Conservation (phyloP, 2,888 invertebrate species). For the Heterodera filipjevi region DNA sequence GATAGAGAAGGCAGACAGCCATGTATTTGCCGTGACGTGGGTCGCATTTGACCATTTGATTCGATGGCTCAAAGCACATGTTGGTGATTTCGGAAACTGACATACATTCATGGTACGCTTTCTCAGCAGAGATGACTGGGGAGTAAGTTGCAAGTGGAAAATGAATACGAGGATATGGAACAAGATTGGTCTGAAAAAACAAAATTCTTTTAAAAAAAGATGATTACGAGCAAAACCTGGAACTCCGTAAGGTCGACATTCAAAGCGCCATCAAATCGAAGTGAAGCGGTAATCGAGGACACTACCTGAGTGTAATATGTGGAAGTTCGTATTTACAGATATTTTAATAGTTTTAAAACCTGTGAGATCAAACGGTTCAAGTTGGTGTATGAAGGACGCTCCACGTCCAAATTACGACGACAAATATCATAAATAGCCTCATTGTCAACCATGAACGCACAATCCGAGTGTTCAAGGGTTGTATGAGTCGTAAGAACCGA, state of each 20-base stretch:
- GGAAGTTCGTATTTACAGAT: background rate
- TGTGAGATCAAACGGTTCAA: conserved; percentile 92
- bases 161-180: conserved; percentile 89
- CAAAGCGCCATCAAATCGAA: conserved; percentile 85
- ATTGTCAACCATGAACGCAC: conserved; percentile 80
- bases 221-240: conserved; percentile 65
- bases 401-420: conserved; percentile 75
- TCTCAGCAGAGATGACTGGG: conserved; percentile 65
- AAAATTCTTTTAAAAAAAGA: background rate
- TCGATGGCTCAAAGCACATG: conserved; percentile 78
- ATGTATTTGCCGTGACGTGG: conserved; percentile 66
- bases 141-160: conserved; percentile 77
- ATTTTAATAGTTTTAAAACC: conserved; percentile 70
- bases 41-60: conserved; percentile 72
- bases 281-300: conserved; percentile 83
- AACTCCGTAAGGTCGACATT: conserved; percentile 85
- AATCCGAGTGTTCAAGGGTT: conserved; percentile 88
- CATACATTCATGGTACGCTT: conserved; percentile 64
- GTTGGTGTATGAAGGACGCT: conserved; percentile 81
- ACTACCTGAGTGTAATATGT: conserved; percentile 51
- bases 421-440: conserved; percentile 77
- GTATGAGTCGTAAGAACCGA: conserved; percentile 94
- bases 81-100: conserved; percentile 87
- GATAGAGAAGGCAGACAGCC: conserved; percentile 68
- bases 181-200: conserved; percentile 62